These are phyloP conservation scores for Philopedon plagiatum DNA, from an alignment of 2,888 invertebrate genomes.

Conservation along the genomic window DNA sequence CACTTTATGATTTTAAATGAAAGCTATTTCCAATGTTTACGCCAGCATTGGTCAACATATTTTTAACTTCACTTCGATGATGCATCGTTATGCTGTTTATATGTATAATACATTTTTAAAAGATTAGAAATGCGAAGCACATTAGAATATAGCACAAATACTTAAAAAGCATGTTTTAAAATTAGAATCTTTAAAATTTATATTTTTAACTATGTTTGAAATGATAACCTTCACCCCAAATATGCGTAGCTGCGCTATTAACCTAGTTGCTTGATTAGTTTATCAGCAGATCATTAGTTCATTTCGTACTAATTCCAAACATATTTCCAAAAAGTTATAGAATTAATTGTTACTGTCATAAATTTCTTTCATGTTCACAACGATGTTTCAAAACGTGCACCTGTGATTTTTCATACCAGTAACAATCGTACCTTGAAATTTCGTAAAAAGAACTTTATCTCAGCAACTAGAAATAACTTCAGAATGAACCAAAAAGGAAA, in stretches of 20 bases:
- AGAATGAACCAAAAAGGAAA: no score
- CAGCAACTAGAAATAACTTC: no score
- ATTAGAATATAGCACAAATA: not conserved
- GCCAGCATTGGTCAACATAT: constrained; percentile 12
- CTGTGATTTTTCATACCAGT: no score
- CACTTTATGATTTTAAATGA: constrained; percentile 8
- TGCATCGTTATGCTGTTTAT: constrained; percentile 4
- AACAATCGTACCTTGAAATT: no score
- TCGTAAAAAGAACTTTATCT: no score
- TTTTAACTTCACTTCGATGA: constrained; percentile 15
- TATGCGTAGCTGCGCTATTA: not conserved
- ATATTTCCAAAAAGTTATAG: no score
- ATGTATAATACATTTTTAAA: not conserved
- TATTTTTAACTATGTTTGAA: not conserved
- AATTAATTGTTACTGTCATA: no score
- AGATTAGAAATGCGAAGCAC: constrained; percentile 11
- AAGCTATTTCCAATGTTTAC: constrained; percentile 11
- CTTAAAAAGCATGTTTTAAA: not conserved
- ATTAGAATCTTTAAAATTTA: not conserved
- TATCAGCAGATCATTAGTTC: not conserved
- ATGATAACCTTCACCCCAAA: constrained; percentile 23
- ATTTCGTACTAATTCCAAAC: not conserved
- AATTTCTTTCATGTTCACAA: no score
- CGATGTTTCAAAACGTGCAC: no score
- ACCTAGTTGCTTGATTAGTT: not conserved